Conservation (phyloP, 2,888 invertebrate species). For the Eupithecia subfuscata region DNA sequence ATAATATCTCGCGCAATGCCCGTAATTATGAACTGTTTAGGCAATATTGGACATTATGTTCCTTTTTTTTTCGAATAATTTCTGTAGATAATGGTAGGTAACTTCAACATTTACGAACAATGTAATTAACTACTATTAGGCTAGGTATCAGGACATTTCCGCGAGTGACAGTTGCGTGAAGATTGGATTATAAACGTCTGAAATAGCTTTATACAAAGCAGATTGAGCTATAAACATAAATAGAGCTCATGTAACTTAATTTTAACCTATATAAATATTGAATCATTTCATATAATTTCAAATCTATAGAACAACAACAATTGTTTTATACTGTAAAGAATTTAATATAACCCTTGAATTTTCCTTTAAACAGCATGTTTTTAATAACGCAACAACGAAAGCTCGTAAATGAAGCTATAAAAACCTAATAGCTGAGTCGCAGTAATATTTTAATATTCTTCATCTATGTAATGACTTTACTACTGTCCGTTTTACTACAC, state of each 20-base stretch:
- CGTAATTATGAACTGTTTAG: neutral
- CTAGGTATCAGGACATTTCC: no score
- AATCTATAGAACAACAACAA: neutral
- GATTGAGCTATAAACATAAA: neutral
- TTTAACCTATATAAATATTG: neutral
- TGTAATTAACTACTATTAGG: no score
- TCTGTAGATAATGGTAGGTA: neutral
- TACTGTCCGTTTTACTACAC: neutral
- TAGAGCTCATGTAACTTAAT: no score
- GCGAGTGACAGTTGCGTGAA: neutral
- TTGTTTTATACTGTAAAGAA: neutral
- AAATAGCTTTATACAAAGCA: neutral
- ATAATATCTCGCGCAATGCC: neutral
- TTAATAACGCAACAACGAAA: neutral
- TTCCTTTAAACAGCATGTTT: no score
- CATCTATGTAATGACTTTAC: neutral
- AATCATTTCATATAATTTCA: neutral
- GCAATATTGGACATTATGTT: neutral
- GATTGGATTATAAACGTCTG: neutral
- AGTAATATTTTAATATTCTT: neutral
- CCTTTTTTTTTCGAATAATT: neutral
- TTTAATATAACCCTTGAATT: no score
- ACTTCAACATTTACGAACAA: no score
- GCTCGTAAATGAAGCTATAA: constrained; percentile 2
- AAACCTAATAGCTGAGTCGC: neutral